These are phyloP conservation scores for Epinotia nisella DNA, from an alignment of 2,888 invertebrate genomes.

Conservation along the genomic window DNA sequence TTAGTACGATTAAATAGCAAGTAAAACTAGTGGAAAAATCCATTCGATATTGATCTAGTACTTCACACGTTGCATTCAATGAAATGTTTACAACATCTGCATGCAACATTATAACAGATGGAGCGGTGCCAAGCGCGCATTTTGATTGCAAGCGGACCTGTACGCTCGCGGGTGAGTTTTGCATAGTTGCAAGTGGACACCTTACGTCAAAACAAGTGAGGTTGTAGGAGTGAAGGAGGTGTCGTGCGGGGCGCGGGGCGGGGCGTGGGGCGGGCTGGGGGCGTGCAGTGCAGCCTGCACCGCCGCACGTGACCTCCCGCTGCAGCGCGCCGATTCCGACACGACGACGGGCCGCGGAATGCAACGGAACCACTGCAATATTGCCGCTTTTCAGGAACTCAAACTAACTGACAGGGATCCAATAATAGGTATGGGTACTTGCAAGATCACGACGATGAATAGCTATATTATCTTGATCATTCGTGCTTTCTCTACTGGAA, in stretches of 20 bases:
- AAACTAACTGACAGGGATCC: not conserved
- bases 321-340: constrained; percentile 50
- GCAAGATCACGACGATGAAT: not conserved
- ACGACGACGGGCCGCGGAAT: constrained; percentile 19
- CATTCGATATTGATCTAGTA: constrained; percentile 28
- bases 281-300: constrained; percentile 73
- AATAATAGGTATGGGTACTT: not conserved
- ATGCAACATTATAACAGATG: constrained; percentile 31
- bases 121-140: constrained; percentile 33
- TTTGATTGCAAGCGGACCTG: constrained; percentile 30
- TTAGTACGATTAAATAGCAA: constrained; percentile 3
- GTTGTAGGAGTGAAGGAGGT: constrained; percentile 59
- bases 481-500: not conserved
- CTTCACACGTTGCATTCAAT: constrained; percentile 31
- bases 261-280: constrained; percentile 74
- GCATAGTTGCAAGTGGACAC: constrained; percentile 78
- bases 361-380: constrained; percentile 24
- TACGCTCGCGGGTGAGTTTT: constrained; percentile 61
- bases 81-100: constrained; percentile 34
- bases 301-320: constrained; percentile 68
- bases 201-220: constrained; percentile 83
- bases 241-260: constrained; percentile 55
- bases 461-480: too few species aligned
- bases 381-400: not conserved
- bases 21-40: constrained; percentile 29